These are phyloP conservation scores for Cichlasoma orientale DNA, from an alignment of 2,797 vertebrate species.

Conservation along the genomic window DNA sequence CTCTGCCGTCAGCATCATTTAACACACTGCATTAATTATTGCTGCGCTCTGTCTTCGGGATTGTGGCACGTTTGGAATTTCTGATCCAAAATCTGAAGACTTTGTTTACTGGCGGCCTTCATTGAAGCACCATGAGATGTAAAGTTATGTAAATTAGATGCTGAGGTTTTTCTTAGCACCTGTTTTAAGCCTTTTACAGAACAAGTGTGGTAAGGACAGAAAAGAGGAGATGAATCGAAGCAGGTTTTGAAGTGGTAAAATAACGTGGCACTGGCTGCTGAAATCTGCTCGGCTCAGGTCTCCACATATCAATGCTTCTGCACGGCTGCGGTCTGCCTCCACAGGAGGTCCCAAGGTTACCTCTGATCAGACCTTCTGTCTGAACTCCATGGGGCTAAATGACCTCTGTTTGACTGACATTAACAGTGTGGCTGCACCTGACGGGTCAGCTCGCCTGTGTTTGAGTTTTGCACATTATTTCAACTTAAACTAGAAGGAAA, in stretches of 20 bases:
- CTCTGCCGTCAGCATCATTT: background rate
- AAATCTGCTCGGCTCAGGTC: no score
- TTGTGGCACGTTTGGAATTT: background rate
- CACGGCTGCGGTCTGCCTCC: no score
- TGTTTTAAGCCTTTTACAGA: accelerated
- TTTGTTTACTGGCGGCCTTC: background rate
- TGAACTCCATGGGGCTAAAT: accelerated
- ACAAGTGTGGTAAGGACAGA: accelerated
- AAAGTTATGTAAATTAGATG: background rate
- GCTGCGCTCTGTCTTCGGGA: background rate
- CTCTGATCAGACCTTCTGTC: background rate
- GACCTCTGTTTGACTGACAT: background rate
- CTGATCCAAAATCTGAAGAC: background rate
- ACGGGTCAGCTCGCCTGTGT: background rate
- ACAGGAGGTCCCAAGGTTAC: accelerated
- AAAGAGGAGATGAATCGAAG: background rate
- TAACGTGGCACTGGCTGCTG: background rate
- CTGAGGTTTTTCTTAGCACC: background rate
- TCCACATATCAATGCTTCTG: background rate
- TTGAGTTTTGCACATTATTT: accelerated
- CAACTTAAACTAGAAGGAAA: background rate
- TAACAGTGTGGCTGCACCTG: background rate
- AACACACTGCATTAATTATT: background rate
- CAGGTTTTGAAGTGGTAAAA: background rate
- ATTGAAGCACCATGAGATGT: background rate